Evolutionary conservation across 2,888 invertebrate genomes (phyloP), one percentile per base, ranked within the genome.

Genomic region (Zootermopsis nevadensis): DNA sequence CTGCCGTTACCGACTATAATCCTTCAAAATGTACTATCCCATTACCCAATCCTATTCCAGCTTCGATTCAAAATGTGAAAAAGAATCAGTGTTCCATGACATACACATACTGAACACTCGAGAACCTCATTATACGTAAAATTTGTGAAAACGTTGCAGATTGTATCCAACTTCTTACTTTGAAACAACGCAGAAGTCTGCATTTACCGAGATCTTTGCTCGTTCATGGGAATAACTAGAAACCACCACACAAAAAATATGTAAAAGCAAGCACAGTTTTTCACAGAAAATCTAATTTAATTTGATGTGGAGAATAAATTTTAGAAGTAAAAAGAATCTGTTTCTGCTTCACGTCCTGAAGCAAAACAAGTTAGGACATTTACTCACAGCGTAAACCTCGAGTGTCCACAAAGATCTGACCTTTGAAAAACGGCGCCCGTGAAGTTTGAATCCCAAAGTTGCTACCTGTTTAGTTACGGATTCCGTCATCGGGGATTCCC

Each of bases 61-160:
- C 60, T 60, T 60, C 27, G n/a, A 60, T 60, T 60, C 60, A 60
- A 60, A 60, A n/a, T 60, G n/a, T 27, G 60, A 60, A n/a, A 0
- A n/a, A 27, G 6, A 60, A 27, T 15, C 60, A 24, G 60, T 8
- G 48, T 8, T 60, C 8, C 60, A 60, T 60, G n/a, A 24, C 60
- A 12, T 60, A 60, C 12, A 27, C 27, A 60, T 4, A 24, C 19
- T 48, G 48, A 15, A 19, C 48, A 15, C 48, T 48, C 12, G 15
- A 66, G 15, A 66, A 30, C 69, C 69, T 69, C 69, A 69, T 69
- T 69, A 69, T 69, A 31, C 10, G 31, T 12, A 31, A 69, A 30
- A 31, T 33, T 69, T 69, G 69, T 69, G 69, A 69, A 69, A 69
- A 69, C 69, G 69, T 31, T 69, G 69, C 69, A 69, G 33, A 69